A percentile compares a stretch with the other conserved stretches of the same genome.
Conservation (phyloP, 2,113 vertebrate species). For the Syngnathus typhle region DNA sequence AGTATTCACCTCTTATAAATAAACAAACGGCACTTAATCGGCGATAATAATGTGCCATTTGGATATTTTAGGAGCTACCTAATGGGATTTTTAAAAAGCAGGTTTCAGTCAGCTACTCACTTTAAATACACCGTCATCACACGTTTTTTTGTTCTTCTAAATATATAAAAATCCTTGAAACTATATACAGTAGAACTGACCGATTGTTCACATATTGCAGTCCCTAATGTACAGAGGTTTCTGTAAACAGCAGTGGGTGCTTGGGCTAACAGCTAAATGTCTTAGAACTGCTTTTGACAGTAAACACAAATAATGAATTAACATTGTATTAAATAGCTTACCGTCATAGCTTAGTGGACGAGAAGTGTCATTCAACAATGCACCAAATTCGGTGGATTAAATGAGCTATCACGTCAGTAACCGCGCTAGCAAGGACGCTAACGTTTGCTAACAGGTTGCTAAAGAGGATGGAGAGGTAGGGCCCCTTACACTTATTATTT, state of each 20-base stretch:
- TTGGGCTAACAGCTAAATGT: constrained; percentile 17
- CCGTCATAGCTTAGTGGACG: constrained; percentile 24
- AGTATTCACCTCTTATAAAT: not conserved
- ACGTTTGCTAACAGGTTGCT: constrained; percentile 38
- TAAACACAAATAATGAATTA: not conserved
- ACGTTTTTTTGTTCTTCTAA: not conserved
- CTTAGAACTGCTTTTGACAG: not conserved
- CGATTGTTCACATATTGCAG: not conserved
- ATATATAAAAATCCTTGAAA: not conserved
- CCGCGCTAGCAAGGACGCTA: constrained; percentile 14
- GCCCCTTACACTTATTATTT: constrained; percentile 41
- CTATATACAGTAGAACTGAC: not conserved
- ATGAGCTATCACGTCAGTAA: constrained; percentile 31
- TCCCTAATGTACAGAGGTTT: not conserved
- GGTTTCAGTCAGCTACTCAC: not conserved
- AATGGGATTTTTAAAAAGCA: not conserved
- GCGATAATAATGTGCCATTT: not conserved
- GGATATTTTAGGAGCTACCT: not conserved
- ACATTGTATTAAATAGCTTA: constrained; percentile 24
- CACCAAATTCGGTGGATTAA: constrained; percentile 4
- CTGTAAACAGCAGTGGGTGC: not conserved
- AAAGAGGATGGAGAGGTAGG: constrained; percentile 29
- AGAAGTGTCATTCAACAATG: constrained; percentile 41
- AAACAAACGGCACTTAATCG: not conserved
- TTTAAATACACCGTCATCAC: too few species aligned